Evolutionary conservation across 2,888 invertebrate genomes (phyloP).

Genomic region (Rhorus exstirpatorius): DNA sequence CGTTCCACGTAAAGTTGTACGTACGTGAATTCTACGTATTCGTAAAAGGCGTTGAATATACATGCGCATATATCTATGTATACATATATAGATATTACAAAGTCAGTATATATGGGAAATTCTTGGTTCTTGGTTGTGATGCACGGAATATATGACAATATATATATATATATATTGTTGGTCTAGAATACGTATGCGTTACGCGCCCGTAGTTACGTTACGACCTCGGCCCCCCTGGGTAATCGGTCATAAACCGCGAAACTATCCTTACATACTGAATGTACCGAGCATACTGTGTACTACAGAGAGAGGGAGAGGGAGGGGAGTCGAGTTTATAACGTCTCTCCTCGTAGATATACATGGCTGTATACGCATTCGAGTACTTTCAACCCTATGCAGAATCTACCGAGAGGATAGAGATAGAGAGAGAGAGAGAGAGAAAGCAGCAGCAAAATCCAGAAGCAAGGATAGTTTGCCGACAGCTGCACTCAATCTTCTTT

Average conservation of each 20-base stretch:
- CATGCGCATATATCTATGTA: not conserved
- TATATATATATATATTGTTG: conserved; percentile 53
- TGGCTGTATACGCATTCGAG: conserved; percentile 52
- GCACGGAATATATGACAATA: conserved; percentile 40
- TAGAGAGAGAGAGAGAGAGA: conserved; percentile 22
- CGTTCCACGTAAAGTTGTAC: conserved; percentile 57
- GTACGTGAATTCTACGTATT: conserved; percentile 65
- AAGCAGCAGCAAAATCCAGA: conserved; percentile 52
- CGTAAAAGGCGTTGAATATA: conserved; percentile 37
- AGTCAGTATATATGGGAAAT: conserved; percentile 24
- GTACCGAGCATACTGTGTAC: conserved; percentile 48
- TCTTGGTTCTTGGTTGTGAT: conserved; percentile 27
- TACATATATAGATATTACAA: conserved; percentile 35
- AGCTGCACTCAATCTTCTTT: conserved; percentile 84
- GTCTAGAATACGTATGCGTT: conserved; percentile 70
- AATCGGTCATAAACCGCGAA: conserved; percentile 82
- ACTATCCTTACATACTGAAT: conserved; percentile 75
- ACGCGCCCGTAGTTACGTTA: conserved; percentile 73
- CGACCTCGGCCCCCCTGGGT: conserved; percentile 73
- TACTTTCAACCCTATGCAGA: conserved; percentile 65
- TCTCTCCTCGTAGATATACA: conserved; percentile 37
- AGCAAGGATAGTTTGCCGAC: conserved; percentile 70
- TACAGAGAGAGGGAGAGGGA: conserved; percentile 8
- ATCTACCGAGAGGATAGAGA: conserved; percentile 41
- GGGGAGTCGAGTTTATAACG: conserved; percentile 47